phyloP scores from a whole-genome alignment of 2,888 invertebrate species.

The Tyria jacobaeae region DNA sequence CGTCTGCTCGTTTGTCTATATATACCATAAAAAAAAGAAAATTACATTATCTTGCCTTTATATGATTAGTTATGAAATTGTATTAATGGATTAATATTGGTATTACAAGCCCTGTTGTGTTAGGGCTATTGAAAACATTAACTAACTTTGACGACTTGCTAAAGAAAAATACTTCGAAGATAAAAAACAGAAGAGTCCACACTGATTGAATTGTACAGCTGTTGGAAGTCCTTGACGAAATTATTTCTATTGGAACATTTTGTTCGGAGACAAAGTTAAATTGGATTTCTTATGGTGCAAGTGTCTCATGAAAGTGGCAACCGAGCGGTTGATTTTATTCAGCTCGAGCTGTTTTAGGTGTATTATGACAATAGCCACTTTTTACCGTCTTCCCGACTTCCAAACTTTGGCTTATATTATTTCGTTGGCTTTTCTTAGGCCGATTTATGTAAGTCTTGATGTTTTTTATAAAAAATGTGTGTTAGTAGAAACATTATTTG shows the following conservation, averaged over 20 bases:
- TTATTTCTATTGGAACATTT: slow-evolving; percentile 85
- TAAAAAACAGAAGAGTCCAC: slow-evolving; percentile 70
- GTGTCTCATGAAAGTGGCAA: slow-evolving; percentile 73
- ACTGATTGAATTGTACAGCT: slow-evolving; percentile 84
- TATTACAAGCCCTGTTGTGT: slow-evolving; percentile 52
- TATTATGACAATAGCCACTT: slow-evolving; percentile 73
- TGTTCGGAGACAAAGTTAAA: slow-evolving; percentile 84
- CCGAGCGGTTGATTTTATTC: slow-evolving; percentile 73
- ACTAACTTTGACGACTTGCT: slow-evolving; percentile 63
- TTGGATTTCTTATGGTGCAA: slow-evolving; percentile 84
- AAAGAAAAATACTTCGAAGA: slow-evolving; percentile 64
- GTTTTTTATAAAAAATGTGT: neutral
- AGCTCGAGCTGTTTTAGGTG: slow-evolving; percentile 68
- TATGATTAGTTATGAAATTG: too few relatives aligned
- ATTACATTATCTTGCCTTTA: too few relatives aligned
- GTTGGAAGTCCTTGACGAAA: slow-evolving; percentile 82
- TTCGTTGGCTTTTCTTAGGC: slow-evolving; percentile 14
- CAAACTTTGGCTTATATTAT: slow-evolving; percentile 55
- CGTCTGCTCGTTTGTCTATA: too few relatives aligned
- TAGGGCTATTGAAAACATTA: slow-evolving; percentile 69
- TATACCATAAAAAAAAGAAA: too few relatives aligned
- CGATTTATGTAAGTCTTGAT: slow-evolving; percentile 20
- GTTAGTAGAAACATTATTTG: neutral
- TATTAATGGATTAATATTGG: too few relatives aligned
- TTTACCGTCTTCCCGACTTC: slow-evolving; percentile 55